phyloP scores from a whole-genome alignment of 2,797 vertebrate genomes.

The Mus spretus region DNA sequence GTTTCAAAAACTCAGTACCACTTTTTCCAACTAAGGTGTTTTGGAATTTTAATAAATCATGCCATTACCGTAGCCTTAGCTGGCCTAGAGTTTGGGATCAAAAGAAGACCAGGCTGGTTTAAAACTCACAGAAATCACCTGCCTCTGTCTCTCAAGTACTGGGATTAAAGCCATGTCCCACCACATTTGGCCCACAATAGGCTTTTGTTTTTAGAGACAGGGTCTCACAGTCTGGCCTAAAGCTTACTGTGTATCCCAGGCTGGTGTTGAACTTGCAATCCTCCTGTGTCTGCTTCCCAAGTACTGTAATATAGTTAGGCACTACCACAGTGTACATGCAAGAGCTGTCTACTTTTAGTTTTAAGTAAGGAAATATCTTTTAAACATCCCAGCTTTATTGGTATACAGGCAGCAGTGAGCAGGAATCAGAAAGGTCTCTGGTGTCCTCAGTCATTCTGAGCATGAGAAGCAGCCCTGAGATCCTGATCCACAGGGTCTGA shows the following conservation, averaged over 20 bases:
- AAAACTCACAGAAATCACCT: background rate
- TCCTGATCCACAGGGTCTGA: constrained; percentile 23
- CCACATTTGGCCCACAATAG: background rate
- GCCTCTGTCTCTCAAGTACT: background rate
- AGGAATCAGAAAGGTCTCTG: background rate
- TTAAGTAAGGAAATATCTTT: background rate
- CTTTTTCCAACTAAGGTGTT: constrained; percentile 15
- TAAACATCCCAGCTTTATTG: constrained; percentile 22
- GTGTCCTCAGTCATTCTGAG: background rate
- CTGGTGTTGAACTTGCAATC: background rate
- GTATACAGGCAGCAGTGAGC: background rate
- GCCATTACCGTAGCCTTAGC: background rate
- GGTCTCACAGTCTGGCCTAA: background rate
- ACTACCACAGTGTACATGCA: too few species aligned
- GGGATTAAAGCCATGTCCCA: background rate
- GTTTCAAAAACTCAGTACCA: background rate
- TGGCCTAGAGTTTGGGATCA: background rate
- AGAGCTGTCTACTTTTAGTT: constrained; percentile 1
- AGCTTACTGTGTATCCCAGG: background rate
- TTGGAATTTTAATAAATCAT: constrained; percentile 46
- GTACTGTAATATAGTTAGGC: background rate
- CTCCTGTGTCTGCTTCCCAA: background rate
- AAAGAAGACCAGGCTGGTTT: background rate
- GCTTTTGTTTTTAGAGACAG: background rate
- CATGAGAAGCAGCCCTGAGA: background rate